Percentiles rank a stretch among this genome's conserved stretches.
Evolutionary conservation across 2,113 vertebrate genomes (phyloP).

Genomic region (Aythya baeri): DNA sequence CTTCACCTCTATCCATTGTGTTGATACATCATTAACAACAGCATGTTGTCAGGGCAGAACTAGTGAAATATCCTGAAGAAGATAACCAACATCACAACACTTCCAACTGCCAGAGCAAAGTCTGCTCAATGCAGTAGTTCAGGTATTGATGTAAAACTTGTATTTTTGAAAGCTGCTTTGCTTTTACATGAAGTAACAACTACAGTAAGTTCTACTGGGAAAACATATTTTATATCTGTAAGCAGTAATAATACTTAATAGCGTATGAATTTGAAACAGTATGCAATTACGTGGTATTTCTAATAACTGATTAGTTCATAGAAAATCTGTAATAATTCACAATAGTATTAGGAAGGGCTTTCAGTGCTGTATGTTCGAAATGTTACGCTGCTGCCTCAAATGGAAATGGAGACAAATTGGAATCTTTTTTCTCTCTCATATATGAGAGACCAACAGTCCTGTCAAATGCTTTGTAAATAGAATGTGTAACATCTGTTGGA

Average conservation of each 20-base stretch:
- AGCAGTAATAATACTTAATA: neutral
- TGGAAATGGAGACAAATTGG: neutral
- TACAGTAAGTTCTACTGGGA: neutral
- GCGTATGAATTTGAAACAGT: neutral
- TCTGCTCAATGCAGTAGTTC: constrained; percentile 92
- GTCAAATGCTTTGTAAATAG: neutral
- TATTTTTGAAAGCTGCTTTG: neutral
- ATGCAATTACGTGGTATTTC: neutral
- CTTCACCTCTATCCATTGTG: constrained; percentile 53
- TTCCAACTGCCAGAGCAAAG: constrained; percentile 88
- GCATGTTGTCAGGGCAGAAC: constrained; percentile 93
- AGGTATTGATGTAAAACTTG: constrained; percentile 71
- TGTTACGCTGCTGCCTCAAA: neutral
- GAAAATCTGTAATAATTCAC: neutral
- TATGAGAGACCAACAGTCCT: neutral
- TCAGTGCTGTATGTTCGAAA: neutral
- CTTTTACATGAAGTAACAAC: neutral
- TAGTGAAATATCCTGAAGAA: constrained; percentile 94
- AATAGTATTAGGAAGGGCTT: neutral
- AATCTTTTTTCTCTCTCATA: neutral
- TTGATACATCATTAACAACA: constrained; percentile 81
- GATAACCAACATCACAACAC: constrained; percentile 78
- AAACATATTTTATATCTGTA: neutral
- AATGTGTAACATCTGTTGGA: neutral
- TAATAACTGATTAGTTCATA: neutral